Base-by-base conservation (phyloP, 2,888 invertebrate species). In the Nipponacmea schrenckii region DNA sequence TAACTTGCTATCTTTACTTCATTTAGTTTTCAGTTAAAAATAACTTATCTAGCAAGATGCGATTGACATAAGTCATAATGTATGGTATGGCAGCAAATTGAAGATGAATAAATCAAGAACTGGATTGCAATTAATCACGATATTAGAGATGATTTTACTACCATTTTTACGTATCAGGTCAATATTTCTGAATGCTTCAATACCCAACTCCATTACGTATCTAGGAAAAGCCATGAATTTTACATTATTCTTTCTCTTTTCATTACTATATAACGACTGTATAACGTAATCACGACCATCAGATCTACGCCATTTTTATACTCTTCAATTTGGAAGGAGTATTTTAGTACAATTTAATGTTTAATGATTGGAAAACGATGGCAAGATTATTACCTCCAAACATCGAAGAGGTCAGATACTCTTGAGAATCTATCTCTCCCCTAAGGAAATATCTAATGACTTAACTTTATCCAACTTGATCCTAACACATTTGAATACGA, bases 311-410 rank as follows among this genome's bases (percentile, higher is more conserved):
- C 56, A 20, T 24, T 56, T 56, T 56, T 24, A 56, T 24, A 56
- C 56, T 56, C 56, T 24, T 20, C 20, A 56, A 56, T 20, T 24
- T 56, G 20, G 20, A 56, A 56, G 20, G 20, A 20, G 24, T 56
- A 56, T 56, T 56, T 56, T 56, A 56, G 56, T 24, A 24, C 56
- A 20, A 56, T 56, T 56, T 56, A 56, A 56, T 56, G 56, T 56
- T 56, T 56, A 56, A 56, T 24, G 56, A 56, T 56, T 20, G 20
- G 24, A 24, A 56, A 56, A 56, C 20, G 20, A 56, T 56, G 20
- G 56, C 10, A 56, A 24, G 24, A 56, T 56, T 56, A 56, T 56
- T 24, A 56, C 56, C 56, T 56, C 12, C 12, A 14, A 39, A 39
- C 39, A 39, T 39, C 8, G 10, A 8, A 10, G 39, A 39, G 39